A percentile compares a stretch with the other conserved stretches of the same genome.
Conservation (phyloP, 2,888 invertebrate species). For the Dichetophora obliterata region DNA sequence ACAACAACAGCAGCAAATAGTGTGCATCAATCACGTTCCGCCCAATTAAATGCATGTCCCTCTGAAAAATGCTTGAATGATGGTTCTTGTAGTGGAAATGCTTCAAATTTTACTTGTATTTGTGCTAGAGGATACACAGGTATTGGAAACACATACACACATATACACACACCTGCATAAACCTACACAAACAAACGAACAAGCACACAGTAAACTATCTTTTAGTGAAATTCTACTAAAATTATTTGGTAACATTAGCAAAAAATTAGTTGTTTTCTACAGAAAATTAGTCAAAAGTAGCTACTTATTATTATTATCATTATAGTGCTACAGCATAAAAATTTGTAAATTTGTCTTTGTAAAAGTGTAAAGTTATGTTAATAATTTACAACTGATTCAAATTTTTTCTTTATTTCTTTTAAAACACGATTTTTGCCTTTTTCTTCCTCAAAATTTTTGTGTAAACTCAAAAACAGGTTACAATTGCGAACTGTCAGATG, state of each 20-base stretch:
- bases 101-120: slow-evolving; percentile 78
- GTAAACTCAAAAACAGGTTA: slow-evolving; percentile 58
- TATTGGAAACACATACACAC: slow-evolving; percentile 51
- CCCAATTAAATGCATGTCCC: slow-evolving; percentile 69
- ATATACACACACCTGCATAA: neutral
- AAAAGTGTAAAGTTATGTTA: too few relatives aligned
- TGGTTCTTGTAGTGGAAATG: slow-evolving; percentile 78
- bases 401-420: neutral
- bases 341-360: neutral
- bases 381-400: too few relatives aligned
- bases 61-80: slow-evolving; percentile 77
- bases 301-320: neutral
- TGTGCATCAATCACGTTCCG: slow-evolving; percentile 59
- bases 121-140: slow-evolving; percentile 81
- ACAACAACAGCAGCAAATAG: slow-evolving; percentile 48
- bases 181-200: neutral
- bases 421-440: neutral
- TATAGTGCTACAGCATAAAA: neutral
- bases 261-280: neutral
- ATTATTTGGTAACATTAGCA: too few relatives aligned
- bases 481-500: slow-evolving; percentile 64
- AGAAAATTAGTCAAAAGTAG: neutral
- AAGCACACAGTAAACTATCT: neutral
- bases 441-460: neutral
- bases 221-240: too few relatives aligned